Percentiles rank a stretch among this genome's conserved stretches.
phyloP scores from a whole-genome alignment of 2,113 vertebrate species.

The Elanoides forficatus region DNA sequence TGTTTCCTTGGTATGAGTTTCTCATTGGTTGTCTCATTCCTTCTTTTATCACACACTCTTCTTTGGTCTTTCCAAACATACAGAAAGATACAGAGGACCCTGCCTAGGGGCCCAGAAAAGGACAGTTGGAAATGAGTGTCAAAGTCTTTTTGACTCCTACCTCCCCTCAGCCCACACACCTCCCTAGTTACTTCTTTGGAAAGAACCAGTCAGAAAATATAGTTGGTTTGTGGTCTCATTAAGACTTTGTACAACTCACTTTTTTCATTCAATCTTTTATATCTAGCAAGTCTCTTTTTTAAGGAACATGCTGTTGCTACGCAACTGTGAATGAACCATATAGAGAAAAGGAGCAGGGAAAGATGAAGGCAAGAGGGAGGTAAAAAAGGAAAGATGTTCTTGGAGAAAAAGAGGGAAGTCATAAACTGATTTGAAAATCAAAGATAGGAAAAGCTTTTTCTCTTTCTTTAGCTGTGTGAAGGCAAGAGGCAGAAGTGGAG shows the following conservation, averaged over 20 bases:
- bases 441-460: background rate
- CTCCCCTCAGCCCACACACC: background rate
- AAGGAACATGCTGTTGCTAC: slow-evolving; percentile 27
- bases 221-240: background rate
- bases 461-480: background rate
- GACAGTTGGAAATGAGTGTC: background rate
- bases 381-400: slow-evolving; percentile 10
- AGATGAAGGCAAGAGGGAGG: background rate
- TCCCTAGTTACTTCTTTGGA: background rate
- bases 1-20: background rate
- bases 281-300: background rate
- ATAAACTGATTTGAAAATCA: background rate
- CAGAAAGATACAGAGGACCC: background rate
- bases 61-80: background rate
- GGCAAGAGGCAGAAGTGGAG: background rate
- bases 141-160: background rate
- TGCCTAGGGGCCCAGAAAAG: background rate
- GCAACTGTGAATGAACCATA: background rate
- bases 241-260: background rate
- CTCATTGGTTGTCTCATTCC: background rate
- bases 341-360: background rate
- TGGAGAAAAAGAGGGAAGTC: background rate
- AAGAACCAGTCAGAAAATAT: background rate
- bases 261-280: background rate
- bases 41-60: background rate